A percentile compares a stretch with the other conserved stretches of the same genome.
phyloP scores from a whole-genome alignment of 1,140 invertebrate species.

The Pinna nobilis region DNA sequence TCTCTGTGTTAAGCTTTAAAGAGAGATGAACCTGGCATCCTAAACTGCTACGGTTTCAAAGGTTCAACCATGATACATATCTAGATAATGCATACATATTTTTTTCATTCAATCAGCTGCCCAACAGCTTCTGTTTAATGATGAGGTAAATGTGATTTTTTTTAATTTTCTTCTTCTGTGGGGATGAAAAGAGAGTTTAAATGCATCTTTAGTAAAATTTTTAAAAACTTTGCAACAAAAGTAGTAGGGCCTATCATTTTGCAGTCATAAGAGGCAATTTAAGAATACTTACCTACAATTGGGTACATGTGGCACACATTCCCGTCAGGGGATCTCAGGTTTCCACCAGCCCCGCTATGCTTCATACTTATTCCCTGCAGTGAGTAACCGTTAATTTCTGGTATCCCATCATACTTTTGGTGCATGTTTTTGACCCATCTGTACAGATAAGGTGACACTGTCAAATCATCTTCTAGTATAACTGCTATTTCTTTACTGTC shows the following conservation, averaged over 20 bases:
- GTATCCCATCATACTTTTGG: slow-evolving; percentile 49
- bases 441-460: slow-evolving; percentile 61
- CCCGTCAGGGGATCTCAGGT: slow-evolving; percentile 8
- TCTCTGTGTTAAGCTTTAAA: too few species aligned
- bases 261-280: not conserved
- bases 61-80: too few species aligned
- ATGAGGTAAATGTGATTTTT: too few species aligned
- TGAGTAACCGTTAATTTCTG: slow-evolving; percentile 55
- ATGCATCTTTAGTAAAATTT: not conserved
- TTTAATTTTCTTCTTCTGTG: too few species aligned
- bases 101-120: too few species aligned
- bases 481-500: slow-evolving; percentile 60
- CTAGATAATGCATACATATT: too few species aligned
- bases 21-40: too few species aligned
- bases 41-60: too few species aligned
- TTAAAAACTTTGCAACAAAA: too few species aligned
- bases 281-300: slow-evolving; percentile 8
- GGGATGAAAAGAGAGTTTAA: not conserved
- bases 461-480: slow-evolving; percentile 65
- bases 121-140: too few species aligned
- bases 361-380: slow-evolving; percentile 53
- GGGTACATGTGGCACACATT: slow-evolving; percentile 40
- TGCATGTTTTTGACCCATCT: slow-evolving; percentile 61
- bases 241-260: too few species aligned
- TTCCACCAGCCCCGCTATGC: slow-evolving; percentile 41